Conservation (phyloP, 2,888 invertebrate species). For the Cheilosia impressa region DNA sequence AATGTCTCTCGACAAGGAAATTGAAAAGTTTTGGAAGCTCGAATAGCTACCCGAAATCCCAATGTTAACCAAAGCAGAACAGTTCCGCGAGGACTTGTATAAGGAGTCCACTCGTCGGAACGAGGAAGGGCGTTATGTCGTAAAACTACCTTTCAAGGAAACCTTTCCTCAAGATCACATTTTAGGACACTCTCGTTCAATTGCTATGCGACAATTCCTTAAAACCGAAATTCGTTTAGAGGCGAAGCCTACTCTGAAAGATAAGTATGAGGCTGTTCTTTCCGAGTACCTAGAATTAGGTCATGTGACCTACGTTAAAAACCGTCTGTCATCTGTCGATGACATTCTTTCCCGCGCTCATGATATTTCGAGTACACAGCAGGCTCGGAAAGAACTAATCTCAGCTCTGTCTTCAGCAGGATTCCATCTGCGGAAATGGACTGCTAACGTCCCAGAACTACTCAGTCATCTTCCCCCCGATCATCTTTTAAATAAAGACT, state of each 20-base stretch:
- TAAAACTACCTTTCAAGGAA: constrained; percentile 7
- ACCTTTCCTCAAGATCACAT: background rate
- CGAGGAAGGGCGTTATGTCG: constrained; percentile 4
- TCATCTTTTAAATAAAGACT: too few species aligned
- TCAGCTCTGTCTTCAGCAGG: too few species aligned
- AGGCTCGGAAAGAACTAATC: too few species aligned
- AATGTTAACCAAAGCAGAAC: background rate
- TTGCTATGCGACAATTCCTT: background rate
- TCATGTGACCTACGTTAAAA: background rate
- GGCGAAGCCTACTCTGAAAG: background rate
- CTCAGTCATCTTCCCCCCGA: too few species aligned
- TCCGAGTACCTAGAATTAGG: background rate
- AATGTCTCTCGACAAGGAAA: too few species aligned
- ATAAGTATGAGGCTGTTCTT: background rate
- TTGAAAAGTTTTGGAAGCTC: constrained; percentile 24
- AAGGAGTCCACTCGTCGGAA: background rate
- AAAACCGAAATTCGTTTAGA: background rate
- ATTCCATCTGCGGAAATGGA: too few species aligned
- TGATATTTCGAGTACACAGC: too few species aligned
- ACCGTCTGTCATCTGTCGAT: too few species aligned
- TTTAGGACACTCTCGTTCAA: background rate
- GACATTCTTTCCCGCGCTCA: too few species aligned
- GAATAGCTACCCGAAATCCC: constrained; percentile 1
- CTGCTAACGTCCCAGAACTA: too few species aligned
- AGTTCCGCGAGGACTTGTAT: constrained; percentile 9